Evolutionary conservation across 2,113 vertebrate species (phyloP).

Genomic region (Antechinus flavipes): DNA sequence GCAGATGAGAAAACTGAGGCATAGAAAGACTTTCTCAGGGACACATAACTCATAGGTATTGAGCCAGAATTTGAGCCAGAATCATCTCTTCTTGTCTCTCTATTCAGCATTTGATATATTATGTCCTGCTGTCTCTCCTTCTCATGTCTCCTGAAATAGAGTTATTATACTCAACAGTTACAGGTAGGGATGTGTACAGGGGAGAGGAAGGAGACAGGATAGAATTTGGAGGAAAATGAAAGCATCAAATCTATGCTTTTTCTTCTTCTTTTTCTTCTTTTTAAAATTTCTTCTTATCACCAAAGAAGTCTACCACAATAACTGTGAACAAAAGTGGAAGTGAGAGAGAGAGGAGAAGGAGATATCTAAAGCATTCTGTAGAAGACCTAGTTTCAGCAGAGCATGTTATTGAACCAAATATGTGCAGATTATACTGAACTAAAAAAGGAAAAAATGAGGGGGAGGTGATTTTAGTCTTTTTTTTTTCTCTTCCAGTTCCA

Average conservation of each 20-base stretch:
- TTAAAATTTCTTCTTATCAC: neutral
- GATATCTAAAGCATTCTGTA: neutral
- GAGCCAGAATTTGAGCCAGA: neutral
- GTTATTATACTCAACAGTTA: neutral
- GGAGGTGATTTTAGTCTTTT: neutral
- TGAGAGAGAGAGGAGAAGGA: neutral
- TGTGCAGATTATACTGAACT: neutral
- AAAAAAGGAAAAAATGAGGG: conserved; percentile 8
- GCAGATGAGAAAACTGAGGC: neutral
- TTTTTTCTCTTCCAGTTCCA: neutral
- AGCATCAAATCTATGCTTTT: neutral
- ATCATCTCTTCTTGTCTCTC: neutral
- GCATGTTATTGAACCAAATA: neutral
- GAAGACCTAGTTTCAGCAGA: neutral
- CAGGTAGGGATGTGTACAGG: neutral
- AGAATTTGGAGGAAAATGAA: neutral
- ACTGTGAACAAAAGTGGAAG: conserved; percentile 3
- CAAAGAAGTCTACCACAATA: conserved; percentile 9
- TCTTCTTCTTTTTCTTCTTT: conserved; percentile 15
- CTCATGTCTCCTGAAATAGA: neutral
- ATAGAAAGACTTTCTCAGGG: neutral
- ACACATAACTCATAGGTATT: neutral
- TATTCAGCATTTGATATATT: neutral
- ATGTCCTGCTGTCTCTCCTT: neutral
- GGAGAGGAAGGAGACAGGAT: neutral